Evolutionary conservation across 2,797 vertebrate species (phyloP), one percentile per base, ranked within the genome.

Genomic region (Phylloscopus collybita): DNA sequence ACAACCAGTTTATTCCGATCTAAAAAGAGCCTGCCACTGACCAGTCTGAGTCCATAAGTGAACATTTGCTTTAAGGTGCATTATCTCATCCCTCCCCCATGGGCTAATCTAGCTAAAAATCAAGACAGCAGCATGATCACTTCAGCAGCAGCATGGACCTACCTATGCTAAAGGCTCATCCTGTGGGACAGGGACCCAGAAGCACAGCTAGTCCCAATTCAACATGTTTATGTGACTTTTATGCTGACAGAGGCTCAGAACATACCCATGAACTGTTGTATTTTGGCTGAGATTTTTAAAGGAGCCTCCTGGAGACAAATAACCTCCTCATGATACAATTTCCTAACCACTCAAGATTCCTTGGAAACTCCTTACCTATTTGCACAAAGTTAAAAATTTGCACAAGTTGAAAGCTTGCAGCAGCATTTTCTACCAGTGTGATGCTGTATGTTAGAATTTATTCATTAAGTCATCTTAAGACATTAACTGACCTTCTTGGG

Each of bases 241-340:
- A 3, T 4, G 30, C 10, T 54, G 30, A 67, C 27, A 56, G 42
- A 0, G 0, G 53, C 53, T 51, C 57, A 71, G 22, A 80, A 64
- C n/a, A 29, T 0, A 0, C 20, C 54, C 47, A 62, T 8, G 38
- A 80, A 70, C 15, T 13, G 2, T 18, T 2, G 0, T 13, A 25
- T 34, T 79, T 66, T 76, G 21, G 26, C 42, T 47, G 51, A 72
- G 26, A 62, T 42, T 74, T 88, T 66, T 36, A 53, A 59, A 86
- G 19, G 9, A 80, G 16, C 6, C 15, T 72, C 44, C 17, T 54
- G 20, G 72, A 88, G 36, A 64, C 1, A 54, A 50, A 49, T 5
- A 72, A 60, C 22, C 2, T 13, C 16, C 5, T 29, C 51, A 66
- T 9, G 6, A 66, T 23, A 74, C 1, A 6, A 67, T 14, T 29